Conservation (phyloP, 2,888 invertebrate species). For the Eurytoma adleriae region DNA sequence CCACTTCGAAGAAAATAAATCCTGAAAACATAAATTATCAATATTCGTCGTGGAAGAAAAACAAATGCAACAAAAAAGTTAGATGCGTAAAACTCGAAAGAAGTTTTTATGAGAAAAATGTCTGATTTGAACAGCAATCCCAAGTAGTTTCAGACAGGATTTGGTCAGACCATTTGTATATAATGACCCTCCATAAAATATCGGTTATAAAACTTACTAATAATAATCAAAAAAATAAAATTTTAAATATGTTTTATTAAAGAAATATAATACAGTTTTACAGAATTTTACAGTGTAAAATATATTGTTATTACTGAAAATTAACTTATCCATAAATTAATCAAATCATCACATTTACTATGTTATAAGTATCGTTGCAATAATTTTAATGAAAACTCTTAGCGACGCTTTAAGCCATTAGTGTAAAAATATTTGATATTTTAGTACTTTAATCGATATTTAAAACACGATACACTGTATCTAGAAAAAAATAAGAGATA, state of each 20-base stretch:
- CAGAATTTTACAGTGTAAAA: slow-evolving; percentile 59
- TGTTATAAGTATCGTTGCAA: slow-evolving; percentile 28
- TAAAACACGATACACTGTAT: slow-evolving; percentile 10
- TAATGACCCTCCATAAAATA: no score
- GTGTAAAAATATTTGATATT: slow-evolving; percentile 38
- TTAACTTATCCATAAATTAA: slow-evolving; percentile 25
- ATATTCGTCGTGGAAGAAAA: no score
- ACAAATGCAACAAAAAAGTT: no score
- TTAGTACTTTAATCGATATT: slow-evolving; percentile 6
- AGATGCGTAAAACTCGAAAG: no score
- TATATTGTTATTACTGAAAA: slow-evolving; percentile 57
- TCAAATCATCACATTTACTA: slow-evolving; percentile 38
- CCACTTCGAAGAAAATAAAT: no score
- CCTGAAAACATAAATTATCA: no score
- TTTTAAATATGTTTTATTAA: slow-evolving; percentile 63
- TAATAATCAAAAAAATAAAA: slow-evolving; percentile 1
- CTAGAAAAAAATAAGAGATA: slow-evolving; percentile 1
- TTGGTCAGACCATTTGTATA: no score
- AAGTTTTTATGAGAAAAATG: no score
- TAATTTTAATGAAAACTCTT: slow-evolving; percentile 14
- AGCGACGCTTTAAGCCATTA: slow-evolving; percentile 25
- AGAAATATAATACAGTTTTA: slow-evolving; percentile 66
- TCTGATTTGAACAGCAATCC: no score
- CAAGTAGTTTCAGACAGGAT: no score
- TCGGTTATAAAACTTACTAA: no score